Evolutionary conservation across 2,888 invertebrate species (phyloP).

Genomic region (Nipponacmea schrenckii): DNA sequence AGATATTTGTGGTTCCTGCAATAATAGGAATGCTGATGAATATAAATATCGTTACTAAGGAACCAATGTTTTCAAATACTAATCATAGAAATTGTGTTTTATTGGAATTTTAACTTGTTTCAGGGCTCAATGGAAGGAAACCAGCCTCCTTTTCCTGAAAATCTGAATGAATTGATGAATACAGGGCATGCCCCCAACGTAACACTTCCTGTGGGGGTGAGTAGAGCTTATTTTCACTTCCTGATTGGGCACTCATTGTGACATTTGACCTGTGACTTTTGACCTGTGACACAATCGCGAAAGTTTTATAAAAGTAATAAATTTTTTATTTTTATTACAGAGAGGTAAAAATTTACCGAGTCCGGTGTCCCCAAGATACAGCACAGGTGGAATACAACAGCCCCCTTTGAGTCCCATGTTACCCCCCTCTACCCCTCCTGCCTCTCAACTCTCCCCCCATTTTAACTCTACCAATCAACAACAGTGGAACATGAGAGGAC

Average conservation of each 20-base stretch:
- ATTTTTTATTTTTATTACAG: constrained; percentile 34
- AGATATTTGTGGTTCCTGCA: too few species aligned
- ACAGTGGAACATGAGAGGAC: constrained; percentile 25
- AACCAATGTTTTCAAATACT: too few species aligned
- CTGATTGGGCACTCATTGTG: not conserved
- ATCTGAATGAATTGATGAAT: constrained; percentile 86
- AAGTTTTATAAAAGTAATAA: not conserved
- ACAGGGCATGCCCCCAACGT: constrained; percentile 91
- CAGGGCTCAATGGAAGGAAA: not conserved
- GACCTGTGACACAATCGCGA: too few species aligned
- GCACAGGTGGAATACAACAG: constrained; percentile 28
- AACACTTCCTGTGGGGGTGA: constrained; percentile 75
- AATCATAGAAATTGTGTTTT: too few species aligned
- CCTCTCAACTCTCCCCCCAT: constrained; percentile 56
- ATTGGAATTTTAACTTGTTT: too few species aligned
- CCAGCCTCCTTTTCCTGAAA: constrained; percentile 66
- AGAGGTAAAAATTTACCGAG: constrained; percentile 59
- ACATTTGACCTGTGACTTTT: too few species aligned
- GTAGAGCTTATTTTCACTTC: not conserved
- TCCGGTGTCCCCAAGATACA: constrained; percentile 59
- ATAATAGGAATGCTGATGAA: too few species aligned
- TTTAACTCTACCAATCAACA: constrained; percentile 42
- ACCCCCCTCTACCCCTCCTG: constrained; percentile 37
- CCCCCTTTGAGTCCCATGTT: constrained; percentile 38
- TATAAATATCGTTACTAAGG: too few species aligned